phyloP scores from a whole-genome alignment of 2,888 invertebrate genomes.

The Macaria notata region DNA sequence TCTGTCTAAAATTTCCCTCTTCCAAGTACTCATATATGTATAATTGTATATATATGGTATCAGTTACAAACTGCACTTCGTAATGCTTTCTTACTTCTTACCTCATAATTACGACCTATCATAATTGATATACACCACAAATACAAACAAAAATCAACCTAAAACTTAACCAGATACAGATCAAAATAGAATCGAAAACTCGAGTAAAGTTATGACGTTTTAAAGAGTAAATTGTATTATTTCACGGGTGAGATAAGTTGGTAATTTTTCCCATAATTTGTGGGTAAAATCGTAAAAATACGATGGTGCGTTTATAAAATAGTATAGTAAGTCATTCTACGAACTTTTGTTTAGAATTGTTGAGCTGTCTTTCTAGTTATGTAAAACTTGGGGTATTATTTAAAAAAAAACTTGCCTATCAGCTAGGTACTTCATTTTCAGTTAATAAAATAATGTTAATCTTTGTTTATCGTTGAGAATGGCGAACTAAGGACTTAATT shows the following conservation, averaged over 20 bases:
- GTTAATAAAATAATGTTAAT: too few species aligned
- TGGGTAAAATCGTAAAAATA: constrained; percentile 6
- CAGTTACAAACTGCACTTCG: constrained; percentile 11
- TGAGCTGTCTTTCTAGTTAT: too few species aligned
- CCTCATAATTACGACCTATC: constrained; percentile 13
- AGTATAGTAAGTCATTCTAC: too few species aligned
- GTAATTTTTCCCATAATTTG: constrained; percentile 19
- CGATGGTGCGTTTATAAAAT: constrained; percentile 2
- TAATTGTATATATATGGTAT: not conserved
- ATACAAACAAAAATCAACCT: constrained; percentile 1
- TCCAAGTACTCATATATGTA: too few species aligned
- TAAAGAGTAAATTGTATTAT: constrained; percentile 13
- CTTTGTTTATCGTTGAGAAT: too few species aligned
- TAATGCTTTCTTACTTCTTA: constrained; percentile 17
- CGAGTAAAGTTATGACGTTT: not conserved
- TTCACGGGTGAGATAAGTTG: constrained; percentile 17
- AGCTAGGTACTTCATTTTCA: too few species aligned
- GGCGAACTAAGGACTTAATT: too few species aligned
- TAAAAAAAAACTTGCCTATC: too few species aligned
- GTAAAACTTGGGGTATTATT: too few species aligned
- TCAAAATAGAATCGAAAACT: not conserved
- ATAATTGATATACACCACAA: constrained; percentile 5
- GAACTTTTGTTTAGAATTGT: too few species aligned
- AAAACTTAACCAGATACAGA: not conserved
- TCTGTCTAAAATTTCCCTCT: too few species aligned